Base-by-base conservation (phyloP, 2,888 invertebrate species). In the Drosophila pseudotalamancana region DNA sequence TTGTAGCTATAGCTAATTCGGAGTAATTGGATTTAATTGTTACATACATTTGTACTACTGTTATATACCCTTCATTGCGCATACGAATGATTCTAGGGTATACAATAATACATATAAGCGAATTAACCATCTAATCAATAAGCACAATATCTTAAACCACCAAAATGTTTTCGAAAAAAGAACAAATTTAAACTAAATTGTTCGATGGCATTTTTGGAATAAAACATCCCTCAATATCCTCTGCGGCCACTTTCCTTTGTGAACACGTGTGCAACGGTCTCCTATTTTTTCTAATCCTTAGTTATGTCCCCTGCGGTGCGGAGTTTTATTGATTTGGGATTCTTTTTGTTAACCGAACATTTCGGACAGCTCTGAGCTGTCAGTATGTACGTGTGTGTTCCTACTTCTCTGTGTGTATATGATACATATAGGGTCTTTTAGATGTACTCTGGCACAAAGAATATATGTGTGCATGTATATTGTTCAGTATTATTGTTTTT, bases 271-370 rank as follows among this genome's bases (percentile, higher is more conserved):
- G 82, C 87, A 46, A 67, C 61, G 72, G 56, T 76, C 72, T 69
- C 32, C 16, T 50, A 23, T 39, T n/a, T 37, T 57, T 54, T 53
- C 40, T 49, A 64, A 81, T 75, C 64, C 80, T 70, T 56, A 42
- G 54, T 46, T 60, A 4, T 80, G 81, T 69, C 81, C 87, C 81
- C 87, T 80, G 81, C 56, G 63, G 81, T 59, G 87, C 54, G 34
- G 57, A 46, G 67, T 84, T 81, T 87, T 84, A 87, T 87, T 87
- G 81, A 80, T 74, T 77, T 86, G 65, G 77, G 87, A 80, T 80
- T 85, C 61, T 65, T 50, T 39, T 46, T 73, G 54, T 67, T 59
- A 60, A 50, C 48, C 43, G 25, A 42, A 48, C 37, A 18, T 50
- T 37, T 69, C 35, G 67, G 67, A 53, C 53, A 51, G 25, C 5